phyloP scores from a whole-genome alignment of 2,888 invertebrate species.

The Andricus quercusramuli region DNA sequence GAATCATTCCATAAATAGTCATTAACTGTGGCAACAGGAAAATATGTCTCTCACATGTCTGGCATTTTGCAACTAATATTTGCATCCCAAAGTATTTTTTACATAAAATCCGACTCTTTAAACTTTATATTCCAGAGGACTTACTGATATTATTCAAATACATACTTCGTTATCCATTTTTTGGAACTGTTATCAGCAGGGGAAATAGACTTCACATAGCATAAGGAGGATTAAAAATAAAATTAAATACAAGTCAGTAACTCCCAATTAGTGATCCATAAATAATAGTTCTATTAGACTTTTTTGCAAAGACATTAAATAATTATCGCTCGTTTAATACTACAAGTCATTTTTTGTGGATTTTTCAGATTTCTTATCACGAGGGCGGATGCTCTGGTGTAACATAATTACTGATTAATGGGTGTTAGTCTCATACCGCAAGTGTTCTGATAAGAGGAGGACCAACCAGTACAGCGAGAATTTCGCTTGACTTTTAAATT shows the following conservation, averaged over 20 bases:
- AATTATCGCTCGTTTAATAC: conserved; percentile 1
- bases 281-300: neutral
- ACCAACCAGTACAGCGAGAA: neutral
- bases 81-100: neutral
- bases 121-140: too few species aligned
- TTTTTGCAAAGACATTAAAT: neutral
- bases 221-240: conserved; percentile 1
- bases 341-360: neutral
- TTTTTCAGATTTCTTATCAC: neutral
- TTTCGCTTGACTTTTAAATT: neutral
- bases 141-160: neutral
- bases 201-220: neutral
- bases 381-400: conserved; percentile 1
- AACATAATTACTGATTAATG: neutral
- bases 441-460: conserved; percentile 22
- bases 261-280: neutral
- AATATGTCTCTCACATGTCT: conserved; percentile 6
- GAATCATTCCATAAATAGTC: conserved; percentile 20
- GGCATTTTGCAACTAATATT: neutral
- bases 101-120: neutral
- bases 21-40: neutral
- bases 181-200: too few species aligned
- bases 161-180: neutral
- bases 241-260: conserved; percentile 7
- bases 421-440: neutral